Evolutionary conservation across 2,888 invertebrate genomes (phyloP), one percentile per base, ranked within the genome.

Genomic region (Thelaira solivaga): DNA sequence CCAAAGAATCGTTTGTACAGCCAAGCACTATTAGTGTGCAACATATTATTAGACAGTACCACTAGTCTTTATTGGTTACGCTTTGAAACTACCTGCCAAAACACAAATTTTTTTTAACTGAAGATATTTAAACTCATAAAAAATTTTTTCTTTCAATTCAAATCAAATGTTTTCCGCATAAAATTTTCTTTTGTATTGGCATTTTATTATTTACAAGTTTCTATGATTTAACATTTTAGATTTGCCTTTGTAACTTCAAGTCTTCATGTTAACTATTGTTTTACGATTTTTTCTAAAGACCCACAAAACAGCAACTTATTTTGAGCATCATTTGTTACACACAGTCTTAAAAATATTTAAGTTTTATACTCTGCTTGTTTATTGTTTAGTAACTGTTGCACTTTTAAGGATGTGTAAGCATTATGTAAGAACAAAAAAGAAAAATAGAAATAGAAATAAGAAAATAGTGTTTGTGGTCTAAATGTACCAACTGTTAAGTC

Each of bases 401-500:
- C 49, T 69, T 41, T 53, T 16, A 16, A 53, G 41, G 20, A 51
- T 49, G 31, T 69, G 31, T 41, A 31, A 41, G 31, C 13, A 45
- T 20, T 26, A 11, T 51, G 29, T 59, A 29, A 61, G 31, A 59
- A 59, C 43, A 71, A 53, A 45, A 24, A n/a, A n/a, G n/a, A n/a
- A n/a, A n/a, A n/a, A n/a, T n/a, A n/a, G n/a, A n/a, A n/a, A n/a
- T n/a, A n/a, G n/a, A n/a, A n/a, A n/a, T n/a, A n/a, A 43, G 24
- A 34, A 29, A 45, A 36, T 74, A 29, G 16, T 49, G 31, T 74
- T 61, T 29, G 74, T 61, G 67, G 74, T 74, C 67, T 22, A 51
- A 45, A 53, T 53, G 36, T 22, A 67, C 34, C 22, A 62, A 22
- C 43, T 61, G 61, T 49, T 8, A 29, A 67, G 67, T 53, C 36